phyloP scores from a whole-genome alignment of 2,113 vertebrate genomes.

The Pitta sordida region DNA sequence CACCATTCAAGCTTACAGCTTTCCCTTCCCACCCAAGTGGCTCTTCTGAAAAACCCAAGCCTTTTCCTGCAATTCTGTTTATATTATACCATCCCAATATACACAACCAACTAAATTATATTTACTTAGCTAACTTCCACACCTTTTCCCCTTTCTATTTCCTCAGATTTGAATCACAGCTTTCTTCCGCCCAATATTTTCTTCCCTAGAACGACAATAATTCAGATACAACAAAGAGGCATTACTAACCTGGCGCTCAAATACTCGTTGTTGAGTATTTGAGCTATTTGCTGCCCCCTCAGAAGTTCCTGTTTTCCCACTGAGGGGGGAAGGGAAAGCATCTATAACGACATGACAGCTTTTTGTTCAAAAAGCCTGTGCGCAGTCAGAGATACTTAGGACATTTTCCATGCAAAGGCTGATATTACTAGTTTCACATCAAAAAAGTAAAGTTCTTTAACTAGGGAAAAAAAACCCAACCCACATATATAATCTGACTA shows the following conservation, averaged over 20 bases:
- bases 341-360: neutral
- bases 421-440: neutral
- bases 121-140: conserved; percentile 32
- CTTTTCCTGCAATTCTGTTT: conserved; percentile 13
- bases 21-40: neutral
- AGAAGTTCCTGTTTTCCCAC: conserved; percentile 49
- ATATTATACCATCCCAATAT: neutral
- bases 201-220: neutral
- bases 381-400: neutral
- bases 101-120: neutral
- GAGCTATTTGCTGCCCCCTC: neutral
- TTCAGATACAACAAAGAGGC: conserved; percentile 1
- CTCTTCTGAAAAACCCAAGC: neutral
- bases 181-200: neutral
- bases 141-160: conserved; percentile 28
- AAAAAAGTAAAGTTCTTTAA: neutral
- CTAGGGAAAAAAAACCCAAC: neutral
- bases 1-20: neutral
- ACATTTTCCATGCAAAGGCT: neutral
- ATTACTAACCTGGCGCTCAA: conserved; percentile 3
- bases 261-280: conserved; percentile 14
- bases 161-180: neutral
- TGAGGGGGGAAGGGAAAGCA: neutral
- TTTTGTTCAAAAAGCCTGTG: neutral
- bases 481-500: neutral